Evolutionary conservation across 2,113 vertebrate species (phyloP), one percentile per base, ranked within the genome.

Genomic region (Physeter macrocephalus): DNA sequence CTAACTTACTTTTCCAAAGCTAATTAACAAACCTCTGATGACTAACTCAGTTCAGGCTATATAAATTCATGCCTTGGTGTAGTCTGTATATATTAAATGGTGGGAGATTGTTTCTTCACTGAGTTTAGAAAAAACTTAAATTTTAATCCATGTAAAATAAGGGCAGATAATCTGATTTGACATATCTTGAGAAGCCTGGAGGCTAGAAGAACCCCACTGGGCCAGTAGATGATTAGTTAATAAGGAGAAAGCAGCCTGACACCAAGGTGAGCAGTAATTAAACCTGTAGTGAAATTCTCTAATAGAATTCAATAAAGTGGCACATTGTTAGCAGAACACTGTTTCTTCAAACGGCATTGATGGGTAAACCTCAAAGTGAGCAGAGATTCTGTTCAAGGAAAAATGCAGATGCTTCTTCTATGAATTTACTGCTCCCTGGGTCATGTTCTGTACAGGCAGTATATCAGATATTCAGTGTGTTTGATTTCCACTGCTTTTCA

Each of bases 171-270:
- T 98, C 86, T 97, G 97, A 97, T 97, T 78, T 97, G 97, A 96
- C 54, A 39, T 97, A 93, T 90, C 77, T 95, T 93, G 90, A 98
- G 98, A 90, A 96, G 10, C 29, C 83, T 97, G 46, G 91, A 98
- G 86, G 43, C 96, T 97, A 90, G 62, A 69, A 62, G 78, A 97
- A 96, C 81, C 96, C 90, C 89, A 94, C 69, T 85, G 93, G 95
- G 94, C 96, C 95, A 97, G 49, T 1, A 90, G 87, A 96, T 97
- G 92, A 98, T 98, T 98, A 97, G 96, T 97, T 98, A 98, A 98
- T 97, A 98, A 97, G 88, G 96, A 87, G 83, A 98, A 98, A 97
- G 29, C 88, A 96, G 85, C 88, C 21, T 12, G 94, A 97, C 78
- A 78, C 88, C 78, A 86, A 96, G 94, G 97, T 97, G 81, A 98